These are phyloP conservation scores for Heliocidaris erythrogramma DNA, from an alignment of 35 echinoderm and acorn worm genomes.

Conservation along the genomic window DNA sequence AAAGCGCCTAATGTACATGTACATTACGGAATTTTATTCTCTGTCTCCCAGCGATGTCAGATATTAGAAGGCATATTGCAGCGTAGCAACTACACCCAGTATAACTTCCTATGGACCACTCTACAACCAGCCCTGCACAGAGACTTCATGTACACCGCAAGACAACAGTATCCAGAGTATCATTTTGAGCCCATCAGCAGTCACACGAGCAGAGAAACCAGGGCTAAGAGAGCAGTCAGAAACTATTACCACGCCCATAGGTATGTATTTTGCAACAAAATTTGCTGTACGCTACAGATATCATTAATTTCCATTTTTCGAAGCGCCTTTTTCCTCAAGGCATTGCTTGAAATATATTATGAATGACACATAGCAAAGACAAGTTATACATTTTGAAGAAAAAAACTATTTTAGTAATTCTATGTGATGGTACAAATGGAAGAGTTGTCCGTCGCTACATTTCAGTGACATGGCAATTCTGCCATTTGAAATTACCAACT, in stretches of 20 bases:
- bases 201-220: constrained; percentile 68
- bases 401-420: too few relatives aligned
- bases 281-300: neutral
- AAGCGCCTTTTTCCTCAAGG: too few relatives aligned
- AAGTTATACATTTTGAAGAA: too few relatives aligned
- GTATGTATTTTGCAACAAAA: constrained; percentile 21
- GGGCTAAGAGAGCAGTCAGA: constrained; percentile 73
- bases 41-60: constrained; percentile 60
- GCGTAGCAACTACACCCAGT: constrained; percentile 86
- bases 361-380: too few relatives aligned
- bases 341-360: too few relatives aligned
- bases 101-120: constrained; percentile 91
- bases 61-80: constrained; percentile 78
- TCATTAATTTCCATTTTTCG: neutral
- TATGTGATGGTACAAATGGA: too few relatives aligned
- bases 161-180: constrained; percentile 69
- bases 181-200: constrained; percentile 86
- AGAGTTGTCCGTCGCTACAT: too few relatives aligned
- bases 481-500: too few relatives aligned
- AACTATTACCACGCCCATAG: constrained; percentile 86
- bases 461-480: too few relatives aligned
- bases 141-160: constrained; percentile 97
- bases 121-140: constrained; percentile 86
- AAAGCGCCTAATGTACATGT: too few relatives aligned
- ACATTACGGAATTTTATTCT: neutral